A percentile compares a stretch with the other conserved stretches of the same genome.
Evolutionary conservation across 2,888 invertebrate species (phyloP).

Genomic region (Phalera bucephala): DNA sequence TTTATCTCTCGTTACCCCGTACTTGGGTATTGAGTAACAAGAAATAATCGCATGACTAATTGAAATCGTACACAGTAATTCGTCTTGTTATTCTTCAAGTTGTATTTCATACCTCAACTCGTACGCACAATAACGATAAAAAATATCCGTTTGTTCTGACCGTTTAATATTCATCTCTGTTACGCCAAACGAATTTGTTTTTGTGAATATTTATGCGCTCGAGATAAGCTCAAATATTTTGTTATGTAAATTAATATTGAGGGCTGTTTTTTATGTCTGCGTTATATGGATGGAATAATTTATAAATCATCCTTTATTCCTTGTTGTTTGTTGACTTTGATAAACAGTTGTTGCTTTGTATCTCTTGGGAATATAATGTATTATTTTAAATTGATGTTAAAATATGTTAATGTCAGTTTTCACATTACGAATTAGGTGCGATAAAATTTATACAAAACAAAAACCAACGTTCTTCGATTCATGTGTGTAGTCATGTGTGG

Average conservation of each 20-base stretch:
- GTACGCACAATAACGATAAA: slow-evolving; percentile 29
- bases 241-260: slow-evolving; percentile 1
- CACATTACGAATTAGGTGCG: no score
- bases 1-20: slow-evolving; percentile 38
- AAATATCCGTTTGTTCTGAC: slow-evolving; percentile 23
- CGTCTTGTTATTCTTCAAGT: slow-evolving; percentile 43
- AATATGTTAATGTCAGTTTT: no score
- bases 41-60: slow-evolving; percentile 68
- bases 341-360: no score
- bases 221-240: slow-evolving; percentile 9
- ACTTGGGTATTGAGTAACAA: slow-evolving; percentile 58
- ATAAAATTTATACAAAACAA: no score
- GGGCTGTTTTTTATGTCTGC: slow-evolving; percentile 21
- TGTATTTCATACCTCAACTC: slow-evolving; percentile 34
- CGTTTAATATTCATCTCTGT: slow-evolving; percentile 18
- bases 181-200: slow-evolving; percentile 23
- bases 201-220: slow-evolving; percentile 32
- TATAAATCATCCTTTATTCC: neutral
- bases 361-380: no score
- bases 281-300: slow-evolving; percentile 22
- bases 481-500: no score
- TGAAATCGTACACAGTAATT: slow-evolving; percentile 51
- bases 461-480: no score
- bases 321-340: neutral
- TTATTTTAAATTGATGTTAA: no score